These are phyloP conservation scores for Crenichthys baileyi DNA, from an alignment of 2,797 vertebrate species.

Conservation along the genomic window DNA sequence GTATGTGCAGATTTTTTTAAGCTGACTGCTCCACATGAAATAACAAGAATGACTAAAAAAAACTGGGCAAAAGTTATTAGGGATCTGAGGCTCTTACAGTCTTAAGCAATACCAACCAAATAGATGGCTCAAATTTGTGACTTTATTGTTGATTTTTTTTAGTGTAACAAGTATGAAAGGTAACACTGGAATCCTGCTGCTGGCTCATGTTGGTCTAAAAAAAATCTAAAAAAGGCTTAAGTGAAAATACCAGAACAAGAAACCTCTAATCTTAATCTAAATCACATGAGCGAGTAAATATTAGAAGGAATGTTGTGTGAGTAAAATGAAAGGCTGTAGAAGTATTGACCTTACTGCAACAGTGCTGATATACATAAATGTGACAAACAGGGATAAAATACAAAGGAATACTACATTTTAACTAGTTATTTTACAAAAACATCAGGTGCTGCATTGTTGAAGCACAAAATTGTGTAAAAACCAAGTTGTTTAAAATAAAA, in stretches of 20 bases:
- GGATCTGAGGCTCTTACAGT: slow-evolving; percentile 10
- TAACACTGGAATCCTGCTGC: neutral
- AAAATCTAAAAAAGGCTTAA: neutral
- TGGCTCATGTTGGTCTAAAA: neutral
- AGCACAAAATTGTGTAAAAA: neutral
- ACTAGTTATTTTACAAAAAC: neutral
- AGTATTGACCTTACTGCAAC: neutral
- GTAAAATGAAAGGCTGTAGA: neutral
- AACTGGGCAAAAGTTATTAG: slow-evolving; percentile 16
- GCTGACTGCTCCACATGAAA: neutral
- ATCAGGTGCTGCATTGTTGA: neutral
- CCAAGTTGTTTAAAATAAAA: neutral
- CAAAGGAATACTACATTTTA: neutral
- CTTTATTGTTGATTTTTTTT: neutral
- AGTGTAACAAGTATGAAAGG: neutral
- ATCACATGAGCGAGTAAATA: slow-evolving; percentile 55
- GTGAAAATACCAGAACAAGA: slow-evolving; percentile 11
- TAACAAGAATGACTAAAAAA: slow-evolving; percentile 4
- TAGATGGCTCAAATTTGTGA: slow-evolving; percentile 13
- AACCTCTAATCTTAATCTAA: slow-evolving; percentile 47
- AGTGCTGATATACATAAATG: neutral
- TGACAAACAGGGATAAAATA: neutral
- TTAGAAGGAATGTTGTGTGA: slow-evolving; percentile 55
- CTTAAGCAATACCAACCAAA: slow-evolving; percentile 8
- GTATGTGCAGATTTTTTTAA: neutral